These are phyloP conservation scores for Spongilla lacustris DNA, from an alignment of 37 sponge, comb jelly and placozoan species.

Conservation along the genomic window DNA sequence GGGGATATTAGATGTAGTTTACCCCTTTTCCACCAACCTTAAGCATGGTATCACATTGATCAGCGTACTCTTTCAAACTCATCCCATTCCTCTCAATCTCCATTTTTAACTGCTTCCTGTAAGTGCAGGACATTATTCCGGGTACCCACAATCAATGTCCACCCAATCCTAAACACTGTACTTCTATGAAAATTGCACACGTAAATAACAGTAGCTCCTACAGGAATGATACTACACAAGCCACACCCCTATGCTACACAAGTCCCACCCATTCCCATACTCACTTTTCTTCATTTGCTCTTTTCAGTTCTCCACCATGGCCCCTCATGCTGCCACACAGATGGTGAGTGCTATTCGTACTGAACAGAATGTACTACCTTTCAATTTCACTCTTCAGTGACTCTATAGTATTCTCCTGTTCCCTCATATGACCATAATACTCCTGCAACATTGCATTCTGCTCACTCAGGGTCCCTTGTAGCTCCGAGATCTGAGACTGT, in stretches of 20 bases:
- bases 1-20: neutral
- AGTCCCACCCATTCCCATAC: no score
- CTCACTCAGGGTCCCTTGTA: neutral
- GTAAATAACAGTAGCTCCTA: no score
- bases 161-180: no score
- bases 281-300: neutral
- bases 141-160: no score
- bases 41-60: neutral
- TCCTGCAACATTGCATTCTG: neutral
- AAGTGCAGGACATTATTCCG: no score
- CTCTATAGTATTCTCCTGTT: neutral
- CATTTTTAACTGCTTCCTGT: no score
- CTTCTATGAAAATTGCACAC: no score
- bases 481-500: neutral
- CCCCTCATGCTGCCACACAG: neutral
- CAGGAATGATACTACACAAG: no score
- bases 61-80: neutral
- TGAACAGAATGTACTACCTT: neutral
- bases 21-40: neutral
- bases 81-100: no score
- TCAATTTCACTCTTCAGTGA: neutral
- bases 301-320: neutral
- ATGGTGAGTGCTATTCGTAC: no score
- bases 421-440: neutral
- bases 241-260: no score